Base-by-base conservation (phyloP, 2,113 vertebrate species). In the Bettongia penicillata region DNA sequence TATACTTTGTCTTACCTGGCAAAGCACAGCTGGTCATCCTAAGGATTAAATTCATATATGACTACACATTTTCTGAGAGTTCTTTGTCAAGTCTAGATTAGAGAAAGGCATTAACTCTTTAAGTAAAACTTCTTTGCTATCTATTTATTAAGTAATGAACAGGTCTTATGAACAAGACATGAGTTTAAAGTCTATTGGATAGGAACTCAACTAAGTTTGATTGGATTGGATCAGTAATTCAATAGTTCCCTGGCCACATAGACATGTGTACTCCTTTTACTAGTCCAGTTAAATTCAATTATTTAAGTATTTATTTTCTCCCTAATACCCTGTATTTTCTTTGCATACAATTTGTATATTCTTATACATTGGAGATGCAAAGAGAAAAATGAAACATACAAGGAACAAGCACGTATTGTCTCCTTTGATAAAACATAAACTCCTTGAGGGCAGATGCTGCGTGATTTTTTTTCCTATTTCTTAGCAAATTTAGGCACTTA, bases 11-110 rank as follows among this genome's bases (percentile, higher is more conserved):
- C 22, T 22, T 22, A 24, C 43, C 77, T 43, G 37, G 4, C 25
- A 51, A 43, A 50, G 2, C n/a, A 14, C 2, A 53, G 24, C 5
- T 11, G 3, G 43, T 6, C 1, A 14, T 3, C 1, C 1, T 31
- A 31, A 90, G 8, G 19, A 43, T 11, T 6, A 84, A 84, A 84
- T 43, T 77, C 5, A 28, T 22, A 19, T 43, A 43, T 84, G 23
- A 84, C 68, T 89, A 0, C 28, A 2, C 11, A 0, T 0, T 51
- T 8, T 92, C 0, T 0, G 19, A 90, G 16, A 94, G 90, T 61
- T 61, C n/a, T 48, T 1, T 51, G 55, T 19, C 91, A n/a, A 43
- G 2, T 51, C n/a, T 16, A 51, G 26, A 90, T 28, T 93, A 6
- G 48, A 24, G 8, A 2, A 68, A 89, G 84, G n/a, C 53, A 95